Base-by-base conservation (phyloP, 2,113 vertebrate genomes). In the Actinemys pallida region DNA sequence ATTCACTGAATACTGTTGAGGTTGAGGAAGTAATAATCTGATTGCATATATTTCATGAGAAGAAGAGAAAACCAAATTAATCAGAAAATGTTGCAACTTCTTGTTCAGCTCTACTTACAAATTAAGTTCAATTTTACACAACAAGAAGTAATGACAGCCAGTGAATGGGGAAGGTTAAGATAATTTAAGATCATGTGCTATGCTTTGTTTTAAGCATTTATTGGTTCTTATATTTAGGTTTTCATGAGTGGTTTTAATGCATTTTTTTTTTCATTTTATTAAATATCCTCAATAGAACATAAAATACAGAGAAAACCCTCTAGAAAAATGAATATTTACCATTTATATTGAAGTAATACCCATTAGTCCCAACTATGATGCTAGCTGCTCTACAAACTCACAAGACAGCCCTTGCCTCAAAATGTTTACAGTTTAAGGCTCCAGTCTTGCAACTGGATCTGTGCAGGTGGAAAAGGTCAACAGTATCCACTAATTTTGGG, bases 81-180 rank as follows among this genome's bases (percentile, higher is more conserved):
- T 96, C 94, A 93, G 17, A 86, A 94, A 96, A 96, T 81, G n/a
- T 89, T 27, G 29, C 96, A 96, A 45, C 81, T 88, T 84, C 87
- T 90, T 0, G 0, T 65, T 96, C 12, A 16, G 20, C 24, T 96
- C 81, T 86, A 76, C 83, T 90, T 84, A 82, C 84, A 94, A 69
- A 80, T 93, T 85, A 35, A 0, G 0, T 88, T 93, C 92, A 49
- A 69, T 25, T 87, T 42, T 49, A 83, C 17, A 79, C 75, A 22
- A 76, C 54, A 79, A 94, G 90, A 88, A 97, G 89, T 78, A 10
- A 87, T 1, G 49, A 87, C 35, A 94, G 92, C 87, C 45, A n/a
- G 4, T 72, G 39, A 0, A 35, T 90, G 39, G 93, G 92, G 92
- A 69, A 81, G 92, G 56, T 94, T 96, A 87, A 90, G 39, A 81